Base-by-base conservation (phyloP, 2,113 vertebrate species). In the Tetrao urogallus region DNA sequence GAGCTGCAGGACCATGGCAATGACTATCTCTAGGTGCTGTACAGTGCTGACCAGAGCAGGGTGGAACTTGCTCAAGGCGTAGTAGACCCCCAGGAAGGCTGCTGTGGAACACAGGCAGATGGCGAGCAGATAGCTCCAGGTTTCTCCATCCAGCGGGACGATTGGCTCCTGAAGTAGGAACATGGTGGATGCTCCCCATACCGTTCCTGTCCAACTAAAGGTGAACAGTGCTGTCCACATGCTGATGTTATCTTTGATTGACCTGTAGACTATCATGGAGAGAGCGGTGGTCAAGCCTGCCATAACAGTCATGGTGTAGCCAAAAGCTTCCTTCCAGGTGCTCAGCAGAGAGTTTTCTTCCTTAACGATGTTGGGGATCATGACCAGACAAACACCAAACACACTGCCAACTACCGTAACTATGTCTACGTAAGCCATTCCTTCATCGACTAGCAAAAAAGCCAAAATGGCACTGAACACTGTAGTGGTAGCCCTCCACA, bases 161-260 rank as follows among this genome's bases (percentile, higher is more conserved):
- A 99, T 99, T 45, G 99, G 99, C 95, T 99, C 98, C 97, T 99
- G 99, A 98, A 99, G 98, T 93, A 99, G 67, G 85, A 99, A 99
- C 99, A 99, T 99, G 81, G 99, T 99, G 86, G 99, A 99, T 0
- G 98, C 97, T n/a, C 99, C 99, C 99, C 99, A 99, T 47, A 98
- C 97, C 1, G 98, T 99, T 95, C 99, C 99, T 1, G 98, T 99
- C 99, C 99, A 99, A 54, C 99, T 99, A 40, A 99, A 99, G 52
- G 99, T 99, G 96, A 99, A 99, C 28, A 99, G 98, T 4, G 99
- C 99, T 4, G 98, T 99, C 99, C 99, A 99, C 99, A 99, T 99
- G 98, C 99, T 99, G 92, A 99, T 98, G 6, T 98, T 98, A 90
- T 99, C 99, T 95, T 98, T 99, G 91, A 99, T 99, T 94, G 99